Base-by-base conservation (phyloP, 2,113 vertebrate species). In the Microtus pennsylvanicus region DNA sequence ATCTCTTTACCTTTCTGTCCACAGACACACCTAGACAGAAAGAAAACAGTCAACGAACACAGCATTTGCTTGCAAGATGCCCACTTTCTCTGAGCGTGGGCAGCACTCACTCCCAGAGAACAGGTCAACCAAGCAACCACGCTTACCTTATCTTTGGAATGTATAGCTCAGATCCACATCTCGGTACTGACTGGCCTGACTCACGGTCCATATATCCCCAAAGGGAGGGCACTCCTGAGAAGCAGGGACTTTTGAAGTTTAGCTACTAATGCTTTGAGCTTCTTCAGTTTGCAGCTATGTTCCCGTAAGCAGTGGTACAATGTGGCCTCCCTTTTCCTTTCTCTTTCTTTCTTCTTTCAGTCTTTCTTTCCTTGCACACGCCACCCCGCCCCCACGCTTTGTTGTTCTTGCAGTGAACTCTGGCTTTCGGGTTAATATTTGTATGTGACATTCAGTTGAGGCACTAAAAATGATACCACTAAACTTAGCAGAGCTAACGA, bases 401-500 rank as follows among this genome's bases (percentile, higher is more conserved):
- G 42, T 13, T 93, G 65, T 81, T 76, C 45, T 86, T 61, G 19
- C 11, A 35, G 30, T n/a, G 61, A 77, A 86, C 89, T 90, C 65
- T 89, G 92, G 61, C 78, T 92, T 89, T 89, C 55, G 70, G 42
- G 88, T 70, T 70, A 75, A 92, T 67, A 87, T 17, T 74, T 93
- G 61, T 11, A 19, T 55, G 74, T 33, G 91, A 52, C n/a, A 76
- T 76, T 91, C 78, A 83, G 55, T 72, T 50, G 8, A 55, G 35
- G 58, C 75, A 61, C 80, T 91, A 83, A 90, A 78, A 78, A 94
- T 77, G 86, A 89, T 50, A 38, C 63, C 63, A 30, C 75, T 91
- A 85, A 93, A 55, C n/a, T 26, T 22, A 83, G 63, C 65, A 76
- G 95, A 94, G 19, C 94, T 80, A 93, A 88, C 67, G 83, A 94